Evolutionary conservation across 2,888 invertebrate genomes (phyloP), one percentile per base, ranked within the genome.

Genomic region (Cephus pygmeus): DNA sequence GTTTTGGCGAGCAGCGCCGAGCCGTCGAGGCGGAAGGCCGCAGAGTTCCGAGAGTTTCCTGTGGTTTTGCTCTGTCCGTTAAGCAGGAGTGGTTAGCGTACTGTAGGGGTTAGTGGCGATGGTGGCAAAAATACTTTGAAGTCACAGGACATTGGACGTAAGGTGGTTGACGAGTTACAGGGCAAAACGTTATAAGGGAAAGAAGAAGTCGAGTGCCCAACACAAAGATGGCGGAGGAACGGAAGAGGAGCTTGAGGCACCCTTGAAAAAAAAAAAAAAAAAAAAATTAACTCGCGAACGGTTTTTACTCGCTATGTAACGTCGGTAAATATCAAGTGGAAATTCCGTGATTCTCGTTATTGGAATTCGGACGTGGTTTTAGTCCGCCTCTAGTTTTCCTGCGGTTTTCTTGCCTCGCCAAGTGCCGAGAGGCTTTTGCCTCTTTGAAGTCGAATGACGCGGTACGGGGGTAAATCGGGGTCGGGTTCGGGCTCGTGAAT

Each of bases 381-480:
- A n/a, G 31, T 71, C 12, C 31, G 31, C 31, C 9, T 71, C 71
- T 31, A 71, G 71, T 31, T 31, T 71, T 56, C 23, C 56, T 71
- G 71, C 71, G 71, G 71, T 12, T 71, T 31, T 71, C 12, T 15
- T 31, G 71, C 71, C 31, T 34, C 31, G 71, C 71, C 31, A 34
- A 71, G 71, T 34, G 23, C 56, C 56, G 56, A 56, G 56, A 71
- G 71, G 34, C 31, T 30, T 34, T 31, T 71, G 71, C 15, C 23
- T n/a, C 74, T 36, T 30, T 36, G 74, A 34, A 36, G 36, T 30
- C 34, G 74, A 34, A 74, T 74, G 36, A 74, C 74, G 74, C 71
- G 71, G 33, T 11, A 23, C 36, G 9, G 34, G 33, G 33, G 12
- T 73, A 34, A 34, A 73, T 73, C 34, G 73, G 73, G 34, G 73